phyloP scores from a whole-genome alignment of 2,113 vertebrate species.

The Dipodomys merriami region DNA sequence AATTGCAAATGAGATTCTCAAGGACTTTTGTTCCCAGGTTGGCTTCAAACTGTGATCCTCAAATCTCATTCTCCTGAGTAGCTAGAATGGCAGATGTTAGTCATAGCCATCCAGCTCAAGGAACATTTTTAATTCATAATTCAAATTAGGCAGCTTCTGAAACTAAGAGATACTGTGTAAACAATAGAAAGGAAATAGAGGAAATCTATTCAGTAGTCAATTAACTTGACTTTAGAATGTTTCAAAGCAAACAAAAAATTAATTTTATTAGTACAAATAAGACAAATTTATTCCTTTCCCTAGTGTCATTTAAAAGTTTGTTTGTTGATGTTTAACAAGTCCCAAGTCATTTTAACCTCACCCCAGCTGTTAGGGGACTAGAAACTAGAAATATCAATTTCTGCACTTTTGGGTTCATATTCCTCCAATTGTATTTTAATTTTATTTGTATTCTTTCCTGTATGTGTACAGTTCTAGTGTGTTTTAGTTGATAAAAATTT shows the following conservation, averaged over 20 bases:
- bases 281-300: slow-evolving; percentile 72
- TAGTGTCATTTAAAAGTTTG: slow-evolving; percentile 53
- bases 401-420: slow-evolving; percentile 63
- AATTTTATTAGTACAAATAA: slow-evolving; percentile 75
- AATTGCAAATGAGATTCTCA: too few species aligned
- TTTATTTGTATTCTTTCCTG: slow-evolving; percentile 78
- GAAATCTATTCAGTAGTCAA: not conserved
- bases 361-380: slow-evolving; percentile 71
- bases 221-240: slow-evolving; percentile 40
- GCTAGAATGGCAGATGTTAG: too few species aligned
- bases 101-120: too few species aligned
- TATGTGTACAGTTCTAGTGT: slow-evolving; percentile 76
- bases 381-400: slow-evolving; percentile 59
- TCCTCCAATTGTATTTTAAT: not conserved
- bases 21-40: too few species aligned
- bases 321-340: slow-evolving; percentile 54
- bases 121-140: not conserved
- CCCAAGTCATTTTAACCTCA: slow-evolving; percentile 39
- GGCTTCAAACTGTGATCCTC: too few species aligned
- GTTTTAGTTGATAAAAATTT: slow-evolving; percentile 84
- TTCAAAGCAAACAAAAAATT: slow-evolving; percentile 71
- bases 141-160: slow-evolving; percentile 27
- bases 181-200: not conserved
- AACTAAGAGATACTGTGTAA: not conserved
- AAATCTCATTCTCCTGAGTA: too few species aligned